Conservation (phyloP, 2,888 invertebrate genomes). For the Ecliptopera silaceata region DNA sequence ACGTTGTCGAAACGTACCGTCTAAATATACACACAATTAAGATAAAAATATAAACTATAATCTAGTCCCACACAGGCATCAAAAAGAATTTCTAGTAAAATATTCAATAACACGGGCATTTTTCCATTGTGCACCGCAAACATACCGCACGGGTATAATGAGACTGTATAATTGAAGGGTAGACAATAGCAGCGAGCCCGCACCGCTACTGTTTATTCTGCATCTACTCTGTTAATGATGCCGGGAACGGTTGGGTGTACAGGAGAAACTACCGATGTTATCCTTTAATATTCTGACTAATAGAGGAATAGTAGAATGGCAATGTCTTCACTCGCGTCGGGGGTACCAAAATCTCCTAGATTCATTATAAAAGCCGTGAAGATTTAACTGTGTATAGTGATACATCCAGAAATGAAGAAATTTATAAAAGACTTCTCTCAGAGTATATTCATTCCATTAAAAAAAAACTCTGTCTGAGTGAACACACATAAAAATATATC, state of each 20-base stretch:
- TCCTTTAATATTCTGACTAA: constrained; percentile 6
- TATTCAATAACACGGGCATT: not conserved
- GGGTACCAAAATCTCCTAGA: too few species aligned
- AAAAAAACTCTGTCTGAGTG: too few species aligned
- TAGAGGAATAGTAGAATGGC: not conserved
- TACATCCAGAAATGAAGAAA: too few species aligned
- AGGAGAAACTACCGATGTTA: not conserved
- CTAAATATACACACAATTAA: too few species aligned
- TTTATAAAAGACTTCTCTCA: too few species aligned
- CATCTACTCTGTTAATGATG: constrained; percentile 35
- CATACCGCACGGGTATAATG: constrained; percentile 32
- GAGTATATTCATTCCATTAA: too few species aligned
- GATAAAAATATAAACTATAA: not conserved
- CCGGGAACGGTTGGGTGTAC: not conserved
- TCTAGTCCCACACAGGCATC: not conserved
- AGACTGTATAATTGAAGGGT: constrained; percentile 36
- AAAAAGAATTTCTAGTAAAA: not conserved
- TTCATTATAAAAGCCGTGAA: too few species aligned
- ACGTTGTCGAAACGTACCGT: too few species aligned
- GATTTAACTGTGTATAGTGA: too few species aligned
- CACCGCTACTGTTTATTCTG: constrained; percentile 18
- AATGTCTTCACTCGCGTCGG: too few species aligned
- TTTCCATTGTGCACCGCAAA: constrained; percentile 19
- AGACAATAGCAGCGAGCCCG: constrained; percentile 29
- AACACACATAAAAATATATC: too few species aligned